These are phyloP conservation scores for Centropus unirufus DNA, from an alignment of 2,113 vertebrate genomes.

Conservation along the genomic window DNA sequence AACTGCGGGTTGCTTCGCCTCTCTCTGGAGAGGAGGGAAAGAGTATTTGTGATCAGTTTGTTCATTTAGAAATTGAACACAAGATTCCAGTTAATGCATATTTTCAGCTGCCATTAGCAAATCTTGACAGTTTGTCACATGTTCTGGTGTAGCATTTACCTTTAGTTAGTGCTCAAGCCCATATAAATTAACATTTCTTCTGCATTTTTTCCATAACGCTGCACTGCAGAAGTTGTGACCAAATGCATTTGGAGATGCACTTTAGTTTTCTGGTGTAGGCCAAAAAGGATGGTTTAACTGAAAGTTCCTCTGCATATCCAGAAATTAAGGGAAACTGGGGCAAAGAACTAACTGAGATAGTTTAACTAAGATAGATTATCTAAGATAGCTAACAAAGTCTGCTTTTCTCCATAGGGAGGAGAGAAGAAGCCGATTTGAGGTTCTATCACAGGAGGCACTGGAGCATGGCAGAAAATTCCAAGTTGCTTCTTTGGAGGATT, in stretches of 20 bases:
- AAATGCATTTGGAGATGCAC: background rate
- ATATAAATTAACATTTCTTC: background rate
- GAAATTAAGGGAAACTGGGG: background rate
- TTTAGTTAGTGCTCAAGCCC: background rate
- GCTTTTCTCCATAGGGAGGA: background rate
- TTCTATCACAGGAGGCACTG: too few species aligned
- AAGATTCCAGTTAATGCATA: background rate
- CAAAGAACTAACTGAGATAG: background rate
- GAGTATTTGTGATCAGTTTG: background rate
- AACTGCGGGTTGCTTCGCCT: background rate
- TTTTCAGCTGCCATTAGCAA: background rate
- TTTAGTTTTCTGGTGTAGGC: background rate
- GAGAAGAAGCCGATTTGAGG: background rate
- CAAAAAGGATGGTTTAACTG: background rate
- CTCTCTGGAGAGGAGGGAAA: background rate
- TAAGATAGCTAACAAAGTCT: accelerated
- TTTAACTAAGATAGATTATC: background rate
- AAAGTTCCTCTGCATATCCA: background rate
- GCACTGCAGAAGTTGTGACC: background rate
- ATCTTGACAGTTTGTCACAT: background rate
- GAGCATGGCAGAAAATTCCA: background rate
- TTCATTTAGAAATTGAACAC: background rate
- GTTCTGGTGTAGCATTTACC: background rate
- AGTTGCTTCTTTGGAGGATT: background rate
- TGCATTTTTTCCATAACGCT: background rate